phyloP scores from a whole-genome alignment of 2,113 vertebrate genomes.

The Rhinichthys klamathensis region DNA sequence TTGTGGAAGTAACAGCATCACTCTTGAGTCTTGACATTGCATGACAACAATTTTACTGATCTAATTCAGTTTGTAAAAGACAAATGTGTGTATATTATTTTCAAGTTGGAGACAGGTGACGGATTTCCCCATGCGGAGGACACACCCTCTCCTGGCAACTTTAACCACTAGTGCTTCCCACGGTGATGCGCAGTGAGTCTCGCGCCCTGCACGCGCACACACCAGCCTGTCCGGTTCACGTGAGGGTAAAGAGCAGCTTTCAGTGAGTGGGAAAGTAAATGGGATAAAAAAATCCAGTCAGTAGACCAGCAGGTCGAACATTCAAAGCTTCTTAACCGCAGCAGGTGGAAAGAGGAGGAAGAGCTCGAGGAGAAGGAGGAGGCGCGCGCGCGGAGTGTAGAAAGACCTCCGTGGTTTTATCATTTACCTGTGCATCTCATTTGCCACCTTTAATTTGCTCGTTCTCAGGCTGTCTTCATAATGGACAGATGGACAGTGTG shows the following conservation, averaged over 20 bases:
- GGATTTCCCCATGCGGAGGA: slow-evolving; percentile 73
- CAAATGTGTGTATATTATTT: background rate
- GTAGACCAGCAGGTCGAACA: slow-evolving; percentile 73
- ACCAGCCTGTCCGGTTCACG: slow-evolving; percentile 7
- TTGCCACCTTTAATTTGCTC: background rate
- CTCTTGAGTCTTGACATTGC: background rate
- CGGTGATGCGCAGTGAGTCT: slow-evolving; percentile 10
- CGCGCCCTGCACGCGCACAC: background rate
- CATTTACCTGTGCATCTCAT: slow-evolving; percentile 29
- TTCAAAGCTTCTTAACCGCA: slow-evolving; percentile 77
- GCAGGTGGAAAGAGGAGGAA: slow-evolving; percentile 63
- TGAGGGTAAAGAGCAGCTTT: slow-evolving; percentile 19
- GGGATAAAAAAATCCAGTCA: slow-evolving; percentile 78
- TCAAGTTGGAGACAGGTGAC: slow-evolving; percentile 48
- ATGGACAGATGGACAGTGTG: slow-evolving; percentile 32
- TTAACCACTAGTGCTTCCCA: slow-evolving; percentile 19
- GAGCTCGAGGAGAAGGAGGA: slow-evolving; percentile 54
- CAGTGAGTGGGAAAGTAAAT: slow-evolving; percentile 65
- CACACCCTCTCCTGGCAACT: slow-evolving; percentile 71
- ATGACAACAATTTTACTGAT: background rate
- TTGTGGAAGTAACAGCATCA: background rate
- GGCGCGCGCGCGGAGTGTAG: slow-evolving; percentile 42
- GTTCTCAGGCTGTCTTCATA: background rate
- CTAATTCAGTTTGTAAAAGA: background rate
- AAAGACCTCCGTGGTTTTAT: slow-evolving; percentile 24